Evolutionary conservation across 2,888 invertebrate species (phyloP).

Genomic region (Cancer borealis): DNA sequence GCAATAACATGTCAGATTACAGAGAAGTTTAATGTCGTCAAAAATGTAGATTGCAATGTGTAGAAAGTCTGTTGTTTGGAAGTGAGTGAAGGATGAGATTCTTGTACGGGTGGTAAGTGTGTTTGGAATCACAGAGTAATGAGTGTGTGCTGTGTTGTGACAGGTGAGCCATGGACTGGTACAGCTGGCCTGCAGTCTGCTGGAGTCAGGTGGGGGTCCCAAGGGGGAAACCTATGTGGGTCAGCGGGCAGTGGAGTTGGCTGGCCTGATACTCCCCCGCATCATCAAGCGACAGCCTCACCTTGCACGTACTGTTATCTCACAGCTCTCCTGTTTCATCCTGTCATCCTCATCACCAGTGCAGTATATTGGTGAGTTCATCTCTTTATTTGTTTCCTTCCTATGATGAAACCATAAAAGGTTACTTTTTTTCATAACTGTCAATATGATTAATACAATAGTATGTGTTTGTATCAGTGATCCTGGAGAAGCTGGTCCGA

Average conservation of each 20-base stretch:
- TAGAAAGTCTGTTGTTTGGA: too few relatives aligned
- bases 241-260: constrained; percentile 62
- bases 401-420: too few relatives aligned
- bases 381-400: too few relatives aligned
- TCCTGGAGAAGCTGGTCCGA: constrained; percentile 67
- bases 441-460: too few relatives aligned
- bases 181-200: constrained; percentile 64
- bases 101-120: background rate
- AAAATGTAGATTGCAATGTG: too few relatives aligned
- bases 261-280: constrained; percentile 62
- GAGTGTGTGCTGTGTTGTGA: background rate
- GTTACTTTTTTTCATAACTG: too few relatives aligned
- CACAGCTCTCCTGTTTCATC: constrained; percentile 63
- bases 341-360: constrained; percentile 66
- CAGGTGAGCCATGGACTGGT: constrained; percentile 71
- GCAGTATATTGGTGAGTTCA: constrained; percentile 71
- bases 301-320: constrained; percentile 62
- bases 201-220: constrained; percentile 65
- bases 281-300: constrained; percentile 73
- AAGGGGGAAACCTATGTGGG: constrained; percentile 56
- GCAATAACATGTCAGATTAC: too few relatives aligned
- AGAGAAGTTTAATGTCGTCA: too few relatives aligned
- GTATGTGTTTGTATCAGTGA: constrained; percentile 46
- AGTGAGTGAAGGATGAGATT: background rate
- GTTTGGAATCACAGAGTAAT: background rate